phyloP scores from a whole-genome alignment of 2,888 invertebrate species.

The Rhagium mordax region DNA sequence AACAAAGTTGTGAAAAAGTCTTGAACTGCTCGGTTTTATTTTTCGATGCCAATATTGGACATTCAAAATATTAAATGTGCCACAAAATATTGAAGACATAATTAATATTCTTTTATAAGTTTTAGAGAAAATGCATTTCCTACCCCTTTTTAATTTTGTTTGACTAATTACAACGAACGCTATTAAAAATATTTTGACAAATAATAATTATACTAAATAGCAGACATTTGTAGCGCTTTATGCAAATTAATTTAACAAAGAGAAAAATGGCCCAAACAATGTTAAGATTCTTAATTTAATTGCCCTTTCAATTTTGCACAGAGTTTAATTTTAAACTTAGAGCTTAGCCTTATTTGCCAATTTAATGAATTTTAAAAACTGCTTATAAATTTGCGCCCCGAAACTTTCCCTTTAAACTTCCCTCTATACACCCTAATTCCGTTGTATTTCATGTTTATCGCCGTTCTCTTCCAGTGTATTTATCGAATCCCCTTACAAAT shows the following conservation, averaged over 20 bases:
- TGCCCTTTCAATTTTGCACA: background rate
- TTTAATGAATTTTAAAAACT: constrained; percentile 12
- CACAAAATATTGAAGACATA: too few relatives aligned
- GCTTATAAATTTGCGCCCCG: constrained; percentile 1
- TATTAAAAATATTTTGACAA: background rate
- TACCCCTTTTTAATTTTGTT: too few relatives aligned
- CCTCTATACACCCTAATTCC: background rate
- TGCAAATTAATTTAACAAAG: background rate
- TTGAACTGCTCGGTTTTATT: too few relatives aligned
- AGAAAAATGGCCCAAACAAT: background rate
- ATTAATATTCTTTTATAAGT: too few relatives aligned
- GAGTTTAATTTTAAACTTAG: constrained; percentile 3
- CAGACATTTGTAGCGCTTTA: background rate
- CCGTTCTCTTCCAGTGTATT: constrained; percentile 1
- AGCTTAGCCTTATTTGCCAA: constrained; percentile 4
- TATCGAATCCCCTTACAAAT: constrained; percentile 21
- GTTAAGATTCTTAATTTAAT: background rate
- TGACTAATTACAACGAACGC: background rate
- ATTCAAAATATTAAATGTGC: too few relatives aligned
- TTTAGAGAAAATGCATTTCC: too few relatives aligned
- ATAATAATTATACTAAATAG: background rate
- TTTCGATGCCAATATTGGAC: too few relatives aligned
- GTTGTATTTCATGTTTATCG: constrained; percentile 8
- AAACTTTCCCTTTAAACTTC: background rate
- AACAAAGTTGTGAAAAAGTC: too few relatives aligned